These are phyloP conservation scores for Solenodon paradoxus DNA, from an alignment of 2,113 vertebrate species.

Conservation along the genomic window DNA sequence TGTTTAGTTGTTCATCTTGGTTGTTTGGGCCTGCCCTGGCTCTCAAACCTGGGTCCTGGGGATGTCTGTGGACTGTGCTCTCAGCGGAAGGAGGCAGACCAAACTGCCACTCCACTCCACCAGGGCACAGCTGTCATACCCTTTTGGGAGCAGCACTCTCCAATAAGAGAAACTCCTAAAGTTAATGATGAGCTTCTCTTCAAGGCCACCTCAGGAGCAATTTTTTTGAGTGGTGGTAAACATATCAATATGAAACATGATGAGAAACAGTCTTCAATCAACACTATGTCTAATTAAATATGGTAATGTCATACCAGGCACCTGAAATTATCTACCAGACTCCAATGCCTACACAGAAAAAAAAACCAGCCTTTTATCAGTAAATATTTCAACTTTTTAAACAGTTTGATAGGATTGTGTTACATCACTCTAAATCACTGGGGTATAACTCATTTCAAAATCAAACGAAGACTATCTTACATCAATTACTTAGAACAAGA, in stretches of 20 bases:
- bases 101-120: too few species aligned
- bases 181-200: not conserved
- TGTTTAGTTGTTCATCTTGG: too few species aligned
- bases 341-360: not conserved
- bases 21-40: too few species aligned
- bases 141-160: not conserved
- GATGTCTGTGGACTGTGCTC: too few species aligned
- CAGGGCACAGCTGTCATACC: too few species aligned
- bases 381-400: conserved; percentile 45
- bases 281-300: conserved; percentile 28
- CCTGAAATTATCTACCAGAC: not conserved
- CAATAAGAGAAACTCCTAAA: conserved; percentile 39
- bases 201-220: not conserved
- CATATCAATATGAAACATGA: not conserved
- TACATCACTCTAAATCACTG: not conserved
- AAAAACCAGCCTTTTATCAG: not conserved
- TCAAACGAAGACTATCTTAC: not conserved
- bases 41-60: too few species aligned
- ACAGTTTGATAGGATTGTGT: conserved; percentile 17
- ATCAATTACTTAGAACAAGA: not conserved
- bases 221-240: conserved; percentile 1
- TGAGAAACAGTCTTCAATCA: conserved; percentile 13
- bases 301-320: not conserved
- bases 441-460: conserved; percentile 40
- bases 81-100: too few species aligned